Percentiles rank a stretch among this genome's conserved stretches.
Conservation (phyloP, 2,113 vertebrate genomes). For the Gnathonemus echidnorhynchus region DNA sequence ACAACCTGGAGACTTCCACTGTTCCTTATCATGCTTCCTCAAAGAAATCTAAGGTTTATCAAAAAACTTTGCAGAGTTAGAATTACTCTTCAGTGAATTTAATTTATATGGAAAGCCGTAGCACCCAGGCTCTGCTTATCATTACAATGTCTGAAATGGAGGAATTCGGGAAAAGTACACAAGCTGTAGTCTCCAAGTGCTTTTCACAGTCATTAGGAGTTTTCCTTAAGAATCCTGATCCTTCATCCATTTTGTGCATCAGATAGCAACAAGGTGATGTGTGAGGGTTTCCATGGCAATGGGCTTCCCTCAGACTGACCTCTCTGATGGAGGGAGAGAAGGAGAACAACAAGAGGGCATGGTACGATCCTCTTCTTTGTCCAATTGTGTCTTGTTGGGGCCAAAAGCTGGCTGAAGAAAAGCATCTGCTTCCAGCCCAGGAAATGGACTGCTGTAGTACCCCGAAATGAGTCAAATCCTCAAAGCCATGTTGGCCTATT, state of each 20-base stretch:
- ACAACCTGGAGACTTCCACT: neutral
- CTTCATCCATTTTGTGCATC: neutral
- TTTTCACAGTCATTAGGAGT: neutral
- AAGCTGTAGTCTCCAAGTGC: neutral
- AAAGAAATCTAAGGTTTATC: neutral
- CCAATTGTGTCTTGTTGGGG: neutral
- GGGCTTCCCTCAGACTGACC: neutral
- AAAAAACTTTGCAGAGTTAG: neutral
- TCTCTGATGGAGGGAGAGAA: neutral
- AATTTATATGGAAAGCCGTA: neutral
- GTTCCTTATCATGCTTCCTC: neutral
- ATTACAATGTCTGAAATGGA: neutral
- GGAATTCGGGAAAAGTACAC: neutral
- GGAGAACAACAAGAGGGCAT: neutral
- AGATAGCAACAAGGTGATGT: neutral
- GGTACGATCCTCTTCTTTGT: neutral
- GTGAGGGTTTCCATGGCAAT: neutral
- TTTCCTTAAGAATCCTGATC: neutral
- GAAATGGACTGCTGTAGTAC: neutral
- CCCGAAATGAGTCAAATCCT: neutral
- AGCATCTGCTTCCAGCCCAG: neutral
- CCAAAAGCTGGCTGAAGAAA: neutral
- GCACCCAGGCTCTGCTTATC: neutral
- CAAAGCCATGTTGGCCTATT: neutral
- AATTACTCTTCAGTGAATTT: neutral